Percentiles rank a stretch among this genome's conserved stretches.
phyloP scores from a whole-genome alignment of 1,140 invertebrate species.

The Drosophila triauraria region DNA sequence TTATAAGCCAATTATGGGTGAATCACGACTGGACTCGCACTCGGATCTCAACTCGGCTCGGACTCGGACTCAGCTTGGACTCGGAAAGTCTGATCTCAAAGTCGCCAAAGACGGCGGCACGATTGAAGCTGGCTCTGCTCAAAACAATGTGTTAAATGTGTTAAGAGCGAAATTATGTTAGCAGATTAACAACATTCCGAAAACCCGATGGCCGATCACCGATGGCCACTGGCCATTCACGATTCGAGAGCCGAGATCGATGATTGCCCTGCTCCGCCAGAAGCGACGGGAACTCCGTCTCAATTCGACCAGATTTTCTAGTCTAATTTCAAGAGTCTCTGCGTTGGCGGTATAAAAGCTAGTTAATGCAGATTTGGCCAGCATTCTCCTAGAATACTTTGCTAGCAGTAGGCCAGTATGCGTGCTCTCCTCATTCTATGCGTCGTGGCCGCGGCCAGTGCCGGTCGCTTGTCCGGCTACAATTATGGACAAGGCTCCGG shows the following conservation, averaged over 20 bases:
- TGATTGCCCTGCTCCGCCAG: constrained; percentile 40
- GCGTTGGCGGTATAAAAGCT: constrained; percentile 82
- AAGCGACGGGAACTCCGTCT: constrained; percentile 44
- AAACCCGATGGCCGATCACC: constrained; percentile 60
- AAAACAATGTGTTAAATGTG: constrained; percentile 83
- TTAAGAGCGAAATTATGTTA: constrained; percentile 84
- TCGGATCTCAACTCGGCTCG: constrained; percentile 15
- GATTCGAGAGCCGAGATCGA: constrained; percentile 32
- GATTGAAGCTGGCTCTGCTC: constrained; percentile 68
- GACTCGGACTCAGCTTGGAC: constrained; percentile 24
- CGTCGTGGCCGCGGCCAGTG: constrained; percentile 62
- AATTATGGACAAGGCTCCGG: constrained; percentile 62
- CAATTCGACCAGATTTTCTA: constrained; percentile 68
- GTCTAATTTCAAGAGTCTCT: constrained; percentile 57
- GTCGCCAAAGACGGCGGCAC: constrained; percentile 51
- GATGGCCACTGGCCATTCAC: constrained; percentile 39
- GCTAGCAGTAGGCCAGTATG: constrained; percentile 50
- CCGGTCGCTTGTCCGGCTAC: constrained; percentile 72
- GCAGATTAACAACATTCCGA: constrained; percentile 81
- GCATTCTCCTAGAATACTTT: constrained; percentile 69
- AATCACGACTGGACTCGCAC: constrained; percentile 65
- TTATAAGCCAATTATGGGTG: constrained; percentile 82
- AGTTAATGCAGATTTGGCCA: constrained; percentile 58
- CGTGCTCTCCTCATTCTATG: constrained; percentile 68
- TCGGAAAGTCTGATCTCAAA: constrained; percentile 16